A percentile compares a stretch with the other conserved stretches of the same genome.
Conservation (phyloP, 2,888 invertebrate genomes). For the Calameuta idolon region DNA sequence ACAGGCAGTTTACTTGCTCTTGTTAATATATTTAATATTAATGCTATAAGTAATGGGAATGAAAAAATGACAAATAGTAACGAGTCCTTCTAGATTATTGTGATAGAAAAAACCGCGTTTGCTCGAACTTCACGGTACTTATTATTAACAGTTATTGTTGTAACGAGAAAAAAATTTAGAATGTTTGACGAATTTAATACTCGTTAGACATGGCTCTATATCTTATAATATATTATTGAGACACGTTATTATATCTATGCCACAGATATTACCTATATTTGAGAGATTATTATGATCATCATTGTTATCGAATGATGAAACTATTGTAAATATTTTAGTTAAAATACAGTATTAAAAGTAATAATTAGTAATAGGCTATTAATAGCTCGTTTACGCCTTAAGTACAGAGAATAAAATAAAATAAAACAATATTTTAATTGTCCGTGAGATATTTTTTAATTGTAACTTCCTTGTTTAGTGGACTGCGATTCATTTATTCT, state of each 20-base stretch:
- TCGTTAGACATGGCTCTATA: slow-evolving; percentile 25
- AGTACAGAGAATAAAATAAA: slow-evolving; percentile 45
- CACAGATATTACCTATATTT: slow-evolving; percentile 52
- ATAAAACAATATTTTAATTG: slow-evolving; percentile 58
- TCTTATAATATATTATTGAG: slow-evolving; percentile 28
- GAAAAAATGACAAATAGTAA: slow-evolving; percentile 32
- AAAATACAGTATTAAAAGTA: slow-evolving; percentile 65
- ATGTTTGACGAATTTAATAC: slow-evolving; percentile 13
- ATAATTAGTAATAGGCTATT: slow-evolving; percentile 56
- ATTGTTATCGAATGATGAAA: slow-evolving; percentile 51
- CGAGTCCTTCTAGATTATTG: slow-evolving; percentile 51
- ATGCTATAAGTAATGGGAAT: slow-evolving; percentile 21
- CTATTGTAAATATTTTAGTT: slow-evolving; percentile 62
- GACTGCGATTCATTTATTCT: neutral
- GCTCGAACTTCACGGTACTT: slow-evolving; percentile 21
- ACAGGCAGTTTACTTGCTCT: slow-evolving; percentile 20
- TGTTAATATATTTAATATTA: slow-evolving; percentile 31
- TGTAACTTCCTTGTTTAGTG: neutral
- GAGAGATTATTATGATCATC: slow-evolving; percentile 52
- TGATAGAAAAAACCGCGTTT: slow-evolving; percentile 48
- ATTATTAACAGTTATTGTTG: slow-evolving; percentile 16
- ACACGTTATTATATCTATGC: slow-evolving; percentile 38
- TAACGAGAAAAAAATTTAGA: neutral
- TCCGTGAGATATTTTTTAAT: slow-evolving; percentile 28
- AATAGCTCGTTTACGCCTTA: slow-evolving; percentile 56